Base-by-base conservation (phyloP, 2,113 vertebrate species). In the Kryptolebias marmoratus region DNA sequence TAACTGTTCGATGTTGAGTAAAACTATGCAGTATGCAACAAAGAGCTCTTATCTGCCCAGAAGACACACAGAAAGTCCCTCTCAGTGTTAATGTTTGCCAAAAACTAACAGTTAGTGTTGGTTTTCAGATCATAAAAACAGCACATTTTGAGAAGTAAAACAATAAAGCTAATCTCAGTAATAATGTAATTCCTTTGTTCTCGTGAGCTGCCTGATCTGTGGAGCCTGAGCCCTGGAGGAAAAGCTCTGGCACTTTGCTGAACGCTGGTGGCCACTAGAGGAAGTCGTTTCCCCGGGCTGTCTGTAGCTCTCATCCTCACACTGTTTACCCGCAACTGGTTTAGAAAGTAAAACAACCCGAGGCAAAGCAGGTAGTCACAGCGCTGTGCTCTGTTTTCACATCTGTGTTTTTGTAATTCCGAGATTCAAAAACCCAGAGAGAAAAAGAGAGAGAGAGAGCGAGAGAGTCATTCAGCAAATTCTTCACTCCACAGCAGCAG, bases 271-370 rank as follows among this genome's bases (percentile, higher is more conserved):
- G 72, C 88, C 85, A 87, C 87, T 84, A 91, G 87, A 75, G 88
- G 89, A 90, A 88, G 91, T 84, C 70, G 81, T 92, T 90, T 87
- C 84, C 78, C 58, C 36, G 45, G 71, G 59, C 73, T 52, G 3
- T 54, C 63, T 65, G 13, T 63, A 32, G 53, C 53, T 22, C 61
- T 54, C 39, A 13, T 49, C 28, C 62, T 44, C 45, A 58, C 58
- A 54, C 47, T 45, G 44, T 53, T 31, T 42, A 73, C 53, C 15
- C 9, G 58, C 58, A 28, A 11, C 36, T 70, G 58, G 5, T 64
- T 71, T 16, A 18, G 22, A 4, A 52, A 12, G 22, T 45, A 50
- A 36, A 12, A 28, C 67, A 71, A 71, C 87, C 67, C 6, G 61
- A 77, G 64, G 75, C 72, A 66, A 48, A 66, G 14, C 63, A 72